phyloP scores from a whole-genome alignment of 2,113 vertebrate species.

The Mobula birostris region DNA sequence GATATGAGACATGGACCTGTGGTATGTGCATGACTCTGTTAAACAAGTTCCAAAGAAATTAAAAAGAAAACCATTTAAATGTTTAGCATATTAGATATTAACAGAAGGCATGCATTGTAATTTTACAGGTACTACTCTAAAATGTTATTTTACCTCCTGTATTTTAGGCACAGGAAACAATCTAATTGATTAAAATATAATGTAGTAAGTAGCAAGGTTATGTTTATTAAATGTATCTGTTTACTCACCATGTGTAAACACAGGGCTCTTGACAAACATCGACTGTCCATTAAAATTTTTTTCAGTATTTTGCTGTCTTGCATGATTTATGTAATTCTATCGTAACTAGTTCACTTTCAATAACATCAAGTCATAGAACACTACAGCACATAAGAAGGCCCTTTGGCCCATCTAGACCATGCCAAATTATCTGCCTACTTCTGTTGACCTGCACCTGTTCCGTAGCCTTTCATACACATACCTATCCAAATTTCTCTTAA shows the following conservation, averaged over 20 bases:
- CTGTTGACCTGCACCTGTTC: no score
- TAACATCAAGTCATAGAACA: no score
- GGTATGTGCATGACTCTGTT: conserved; percentile 46
- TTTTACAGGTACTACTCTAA: not conserved
- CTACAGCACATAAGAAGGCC: no score
- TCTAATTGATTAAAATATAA: not conserved
- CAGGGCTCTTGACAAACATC: no score
- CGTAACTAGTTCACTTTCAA: not conserved
- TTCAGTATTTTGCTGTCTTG: not conserved
- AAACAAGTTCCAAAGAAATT: conserved; percentile 44
- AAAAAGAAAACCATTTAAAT: conserved; percentile 41
- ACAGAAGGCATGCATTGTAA: conserved; percentile 22
- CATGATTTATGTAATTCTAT: not conserved
- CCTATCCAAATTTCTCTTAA: no score
- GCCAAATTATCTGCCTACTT: no score
- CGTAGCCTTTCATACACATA: no score
- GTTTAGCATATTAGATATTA: conserved; percentile 27
- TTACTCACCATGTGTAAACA: not conserved
- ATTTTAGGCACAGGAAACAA: not conserved
- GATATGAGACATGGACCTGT: conserved; percentile 45
- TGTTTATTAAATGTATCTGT: not conserved
- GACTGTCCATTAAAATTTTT: not conserved
- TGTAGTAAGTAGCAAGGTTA: not conserved
- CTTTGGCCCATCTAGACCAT: no score
- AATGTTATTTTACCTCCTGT: not conserved